Percentiles rank a stretch among this genome's conserved stretches.
Evolutionary conservation across 2,888 invertebrate genomes (phyloP).

Genomic region (Itoplectis maculator): DNA sequence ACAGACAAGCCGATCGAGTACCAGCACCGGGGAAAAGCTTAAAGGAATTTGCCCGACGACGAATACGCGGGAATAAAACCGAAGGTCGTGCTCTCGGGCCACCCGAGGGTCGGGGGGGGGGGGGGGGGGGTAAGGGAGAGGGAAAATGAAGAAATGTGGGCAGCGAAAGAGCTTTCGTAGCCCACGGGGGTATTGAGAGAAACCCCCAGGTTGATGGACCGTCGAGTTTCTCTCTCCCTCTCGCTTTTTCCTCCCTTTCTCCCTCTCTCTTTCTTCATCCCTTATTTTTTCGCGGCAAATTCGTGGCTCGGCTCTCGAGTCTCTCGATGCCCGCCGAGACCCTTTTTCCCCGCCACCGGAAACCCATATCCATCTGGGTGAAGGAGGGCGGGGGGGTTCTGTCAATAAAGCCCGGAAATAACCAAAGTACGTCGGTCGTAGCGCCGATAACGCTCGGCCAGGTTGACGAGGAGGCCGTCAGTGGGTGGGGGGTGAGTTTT

Average conservation of each 20-base stretch:
- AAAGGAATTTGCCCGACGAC: conserved; percentile 46
- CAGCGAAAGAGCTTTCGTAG: conserved; percentile 49
- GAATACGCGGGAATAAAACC: conserved; percentile 46
- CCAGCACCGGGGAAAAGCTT: conserved; percentile 20
- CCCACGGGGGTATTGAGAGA: conserved; percentile 46
- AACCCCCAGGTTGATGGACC: conserved; percentile 47
- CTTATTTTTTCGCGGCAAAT: conserved; percentile 26
- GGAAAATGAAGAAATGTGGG: conserved; percentile 43
- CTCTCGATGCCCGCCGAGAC: conserved; percentile 1
- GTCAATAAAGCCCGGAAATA: conserved; percentile 63
- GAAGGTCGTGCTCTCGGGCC: background rate
- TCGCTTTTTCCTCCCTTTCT: background rate
- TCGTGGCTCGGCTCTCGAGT: conserved; percentile 1
- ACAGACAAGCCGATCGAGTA: conserved; percentile 8
- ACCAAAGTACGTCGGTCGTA: conserved; percentile 62
- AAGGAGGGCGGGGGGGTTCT: too few species aligned
- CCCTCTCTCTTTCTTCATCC: background rate
- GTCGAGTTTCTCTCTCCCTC: background rate
- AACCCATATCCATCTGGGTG: conserved; percentile 44
- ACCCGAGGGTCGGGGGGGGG: too few species aligned
- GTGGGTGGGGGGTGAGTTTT: conserved; percentile 17
- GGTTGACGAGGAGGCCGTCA: conserved; percentile 8
- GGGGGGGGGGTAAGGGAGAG: background rate
- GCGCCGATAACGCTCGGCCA: conserved; percentile 40
- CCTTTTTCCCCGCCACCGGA: conserved; percentile 43